phyloP scores from a whole-genome alignment of 2,797 vertebrate genomes.

The Chelonia mydas region DNA sequence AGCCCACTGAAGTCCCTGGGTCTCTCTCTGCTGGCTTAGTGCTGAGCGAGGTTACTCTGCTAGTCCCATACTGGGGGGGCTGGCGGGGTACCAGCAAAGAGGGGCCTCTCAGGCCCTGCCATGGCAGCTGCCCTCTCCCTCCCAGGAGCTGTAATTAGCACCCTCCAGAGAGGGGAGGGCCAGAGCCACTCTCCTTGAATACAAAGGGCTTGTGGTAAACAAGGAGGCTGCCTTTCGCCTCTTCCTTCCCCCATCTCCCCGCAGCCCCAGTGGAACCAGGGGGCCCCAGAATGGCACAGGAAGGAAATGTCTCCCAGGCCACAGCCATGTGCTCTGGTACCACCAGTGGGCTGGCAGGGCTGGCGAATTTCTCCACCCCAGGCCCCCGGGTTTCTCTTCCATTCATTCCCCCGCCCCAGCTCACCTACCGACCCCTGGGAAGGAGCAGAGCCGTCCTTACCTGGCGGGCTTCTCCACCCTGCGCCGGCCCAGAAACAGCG shows the following conservation, averaged over 20 bases:
- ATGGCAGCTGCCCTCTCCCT: background rate
- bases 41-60: too few species aligned
- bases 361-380: background rate
- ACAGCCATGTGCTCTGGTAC: background rate
- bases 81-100: background rate
- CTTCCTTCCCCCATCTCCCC: background rate
- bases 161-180: background rate
- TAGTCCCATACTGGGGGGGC: too few species aligned
- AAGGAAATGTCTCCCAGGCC: background rate
- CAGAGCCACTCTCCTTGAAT: background rate
- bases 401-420: background rate
- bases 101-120: background rate
- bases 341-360: background rate
- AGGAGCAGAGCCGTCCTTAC: background rate
- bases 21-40: too few species aligned
- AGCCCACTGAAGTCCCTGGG: too few species aligned
- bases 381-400: background rate
- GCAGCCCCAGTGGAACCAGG: background rate
- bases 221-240: background rate
- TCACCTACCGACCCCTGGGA: background rate
- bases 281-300: background rate
- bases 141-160: background rate
- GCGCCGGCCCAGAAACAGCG: background rate
- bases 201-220: background rate
- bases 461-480: background rate